Base-by-base conservation (phyloP, 2,797 vertebrate genomes). In the Onychomys leucogaster region DNA sequence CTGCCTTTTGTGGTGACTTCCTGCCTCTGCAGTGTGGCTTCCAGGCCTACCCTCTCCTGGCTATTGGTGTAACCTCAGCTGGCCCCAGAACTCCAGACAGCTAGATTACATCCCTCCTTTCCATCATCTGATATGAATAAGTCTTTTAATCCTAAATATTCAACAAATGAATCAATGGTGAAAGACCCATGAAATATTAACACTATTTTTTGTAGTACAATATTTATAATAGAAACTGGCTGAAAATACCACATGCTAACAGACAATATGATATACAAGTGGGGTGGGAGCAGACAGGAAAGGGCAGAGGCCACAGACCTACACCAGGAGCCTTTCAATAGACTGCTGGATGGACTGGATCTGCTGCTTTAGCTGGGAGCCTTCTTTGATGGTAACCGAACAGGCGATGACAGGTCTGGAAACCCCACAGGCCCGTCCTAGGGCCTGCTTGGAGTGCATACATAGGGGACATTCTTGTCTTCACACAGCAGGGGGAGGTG, bases 391-490 rank as follows among this genome's bases (percentile, higher is more conserved):
- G n/a, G n/a, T n/a, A n/a, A n/a, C n/a, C n/a, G n/a, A n/a, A n/a
- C n/a, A n/a, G n/a, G n/a, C n/a, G n/a, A n/a, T n/a, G n/a, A n/a
- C n/a, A n/a, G n/a, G n/a, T n/a, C n/a, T n/a, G n/a, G n/a, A n/a
- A n/a, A n/a, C n/a, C n/a, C n/a, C n/a, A n/a, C n/a, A n/a, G n/a
- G n/a, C n/a, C n/a, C n/a, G n/a, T n/a, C n/a, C n/a, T n/a, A n/a
- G n/a, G n/a, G n/a, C n/a, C n/a, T n/a, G 99, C 98, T 99, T 99
- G 98, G 99, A 99, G 94, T 99, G 99, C 93, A 99, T 96, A 99
- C 99, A 0, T 99, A 99, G 0, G 99, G 99, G 46, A 99, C 99
- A 0, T 99, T 99, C 98, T 99, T 99, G 98, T 99, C 99, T 96
- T 99, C 99, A 0, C 99, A 99, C 69, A 99, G 99, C 90, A 99